Evolutionary conservation across 2,888 invertebrate genomes (phyloP).

Genomic region (Chydorus sphaericus): DNA sequence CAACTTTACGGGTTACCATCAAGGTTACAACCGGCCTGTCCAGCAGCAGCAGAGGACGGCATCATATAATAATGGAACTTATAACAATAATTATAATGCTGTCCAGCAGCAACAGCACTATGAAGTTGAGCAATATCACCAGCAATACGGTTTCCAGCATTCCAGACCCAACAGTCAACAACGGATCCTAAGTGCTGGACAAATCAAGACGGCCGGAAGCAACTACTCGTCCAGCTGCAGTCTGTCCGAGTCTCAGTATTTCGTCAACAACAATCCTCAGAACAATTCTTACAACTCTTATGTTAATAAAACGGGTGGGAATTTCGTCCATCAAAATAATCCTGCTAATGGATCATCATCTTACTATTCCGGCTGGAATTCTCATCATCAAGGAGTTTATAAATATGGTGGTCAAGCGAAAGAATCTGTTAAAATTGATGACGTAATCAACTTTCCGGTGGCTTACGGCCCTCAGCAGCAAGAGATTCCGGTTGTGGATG

Average conservation of each 20-base stretch:
- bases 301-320: neutral
- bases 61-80: neutral
- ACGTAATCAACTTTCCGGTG: too few relatives aligned
- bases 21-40: neutral
- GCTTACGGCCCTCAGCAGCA: neutral
- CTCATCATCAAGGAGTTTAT: too few relatives aligned
- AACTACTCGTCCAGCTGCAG: neutral
- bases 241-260: too few relatives aligned
- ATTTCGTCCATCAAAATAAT: neutral
- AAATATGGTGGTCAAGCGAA: too few relatives aligned
- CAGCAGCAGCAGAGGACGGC: neutral
- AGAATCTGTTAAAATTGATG: too few relatives aligned
- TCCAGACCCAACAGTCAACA: neutral
- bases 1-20: neutral
- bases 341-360: neutral
- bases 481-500: neutral
- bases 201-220: neutral
- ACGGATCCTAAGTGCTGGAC: neutral
- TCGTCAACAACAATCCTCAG: neutral
- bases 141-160: neutral
- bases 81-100: neutral
- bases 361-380: too few relatives aligned
- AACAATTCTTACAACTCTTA: constrained; percentile 2
- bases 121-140: neutral
- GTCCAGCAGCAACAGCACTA: neutral